Evolutionary conservation across 2,888 invertebrate species (phyloP).

Genomic region (Andrena marginata): DNA sequence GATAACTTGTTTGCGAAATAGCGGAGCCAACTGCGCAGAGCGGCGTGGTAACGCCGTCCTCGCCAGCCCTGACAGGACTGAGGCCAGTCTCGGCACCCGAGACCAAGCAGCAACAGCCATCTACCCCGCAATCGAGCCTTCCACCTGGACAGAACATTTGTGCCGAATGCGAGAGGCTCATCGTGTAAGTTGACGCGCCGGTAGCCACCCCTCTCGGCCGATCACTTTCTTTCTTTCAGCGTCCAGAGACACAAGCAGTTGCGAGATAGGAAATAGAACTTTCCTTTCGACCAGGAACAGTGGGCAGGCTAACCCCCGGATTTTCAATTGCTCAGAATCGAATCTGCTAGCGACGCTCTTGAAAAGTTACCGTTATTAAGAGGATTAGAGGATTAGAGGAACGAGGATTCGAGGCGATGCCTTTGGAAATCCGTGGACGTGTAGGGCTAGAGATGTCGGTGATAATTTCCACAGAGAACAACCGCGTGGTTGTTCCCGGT

Average conservation of each 20-base stretch:
- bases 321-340: neutral
- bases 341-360: neutral
- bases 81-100: slow-evolving; percentile 92
- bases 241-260: slow-evolving; percentile 37
- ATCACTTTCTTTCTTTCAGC: slow-evolving; percentile 62
- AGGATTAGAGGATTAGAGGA: too few relatives aligned
- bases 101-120: slow-evolving; percentile 83
- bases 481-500: slow-evolving; percentile 11
- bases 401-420: slow-evolving; percentile 2
- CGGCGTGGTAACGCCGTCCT: slow-evolving; percentile 85
- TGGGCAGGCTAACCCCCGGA: neutral
- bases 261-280: slow-evolving; percentile 39
- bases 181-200: slow-evolving; percentile 93
- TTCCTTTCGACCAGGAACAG: slow-evolving; percentile 14
- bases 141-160: slow-evolving; percentile 97
- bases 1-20: slow-evolving; percentile 78
- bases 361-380: too few relatives aligned
- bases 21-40: slow-evolving; percentile 83
- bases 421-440: neutral
- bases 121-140: slow-evolving; percentile 88
- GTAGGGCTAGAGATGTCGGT: slow-evolving; percentile 23
- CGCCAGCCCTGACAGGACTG: slow-evolving; percentile 86
- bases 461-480: slow-evolving; percentile 9
- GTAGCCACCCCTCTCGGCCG: slow-evolving; percentile 9
- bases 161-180: slow-evolving; percentile 98